A percentile compares a stretch with the other conserved stretches of the same genome.
Conservation (phyloP, 2,888 invertebrate species). For the Bedellia somnulentella region DNA sequence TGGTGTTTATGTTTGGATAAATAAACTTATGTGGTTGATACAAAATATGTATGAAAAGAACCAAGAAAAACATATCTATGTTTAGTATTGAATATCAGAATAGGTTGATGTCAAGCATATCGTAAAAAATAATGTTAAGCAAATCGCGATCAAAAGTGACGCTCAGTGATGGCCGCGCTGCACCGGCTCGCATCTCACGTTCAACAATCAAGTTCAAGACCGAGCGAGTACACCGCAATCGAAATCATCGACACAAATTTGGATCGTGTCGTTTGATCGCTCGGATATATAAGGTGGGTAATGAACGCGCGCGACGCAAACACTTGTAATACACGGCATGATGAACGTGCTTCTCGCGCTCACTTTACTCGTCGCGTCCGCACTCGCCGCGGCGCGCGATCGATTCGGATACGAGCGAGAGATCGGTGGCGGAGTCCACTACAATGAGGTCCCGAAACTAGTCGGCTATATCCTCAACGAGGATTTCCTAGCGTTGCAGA, state of each 20-base stretch:
- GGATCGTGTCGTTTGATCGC: constrained; percentile 49
- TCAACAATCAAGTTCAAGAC: constrained; percentile 44
- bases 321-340: constrained; percentile 41
- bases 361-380: constrained; percentile 21
- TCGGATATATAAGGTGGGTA: constrained; percentile 52
- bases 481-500: constrained; percentile 29
- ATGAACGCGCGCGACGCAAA: constrained; percentile 50
- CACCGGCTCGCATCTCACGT: constrained; percentile 16
- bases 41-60: no score
- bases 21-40: no score
- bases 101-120: no score
- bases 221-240: constrained; percentile 21
- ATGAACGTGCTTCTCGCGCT: constrained; percentile 51
- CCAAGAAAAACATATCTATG: no score
- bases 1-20: no score
- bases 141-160: no score
- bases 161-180: no score
- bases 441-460: constrained; percentile 35
- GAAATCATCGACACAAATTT: constrained; percentile 49
- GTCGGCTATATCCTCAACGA: constrained; percentile 34
- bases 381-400: constrained; percentile 26
- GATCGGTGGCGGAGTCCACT: constrained; percentile 34
- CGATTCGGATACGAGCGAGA: constrained; percentile 46
- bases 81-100: no score
- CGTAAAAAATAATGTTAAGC: no score